Evolutionary conservation across 2,888 invertebrate species (phyloP).

Genomic region (Agrochola macilenta): DNA sequence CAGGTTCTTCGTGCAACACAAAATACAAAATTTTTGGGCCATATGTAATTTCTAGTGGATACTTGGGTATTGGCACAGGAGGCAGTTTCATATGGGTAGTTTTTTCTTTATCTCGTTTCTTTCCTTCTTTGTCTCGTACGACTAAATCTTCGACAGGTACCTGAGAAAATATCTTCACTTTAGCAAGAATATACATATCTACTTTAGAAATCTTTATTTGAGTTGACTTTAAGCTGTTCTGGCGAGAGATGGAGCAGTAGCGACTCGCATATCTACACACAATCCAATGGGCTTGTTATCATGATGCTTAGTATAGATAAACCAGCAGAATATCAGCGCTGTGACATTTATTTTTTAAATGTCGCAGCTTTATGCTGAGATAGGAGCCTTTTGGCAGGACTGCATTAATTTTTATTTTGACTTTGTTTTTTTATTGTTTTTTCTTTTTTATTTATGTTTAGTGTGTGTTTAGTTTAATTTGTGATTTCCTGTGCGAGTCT

Average conservation of each 20-base stretch:
- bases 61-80: constrained; percentile 63
- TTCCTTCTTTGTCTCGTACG: not conserved
- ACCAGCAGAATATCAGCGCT: too few relatives aligned
- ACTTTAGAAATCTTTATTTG: not conserved
- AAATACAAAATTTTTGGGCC: constrained; percentile 70
- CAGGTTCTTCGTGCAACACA: constrained; percentile 66
- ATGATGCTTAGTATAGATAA: not conserved
- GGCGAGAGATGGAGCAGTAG: not conserved
- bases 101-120: not conserved
- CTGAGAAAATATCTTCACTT: constrained; percentile 11
- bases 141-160: constrained; percentile 17
- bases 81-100: constrained; percentile 15
- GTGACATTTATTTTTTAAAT: too few relatives aligned
- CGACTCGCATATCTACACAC: not conserved
- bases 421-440: too few relatives aligned
- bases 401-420: too few relatives aligned
- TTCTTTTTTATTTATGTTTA: too few relatives aligned
- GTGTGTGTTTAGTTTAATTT: too few relatives aligned
- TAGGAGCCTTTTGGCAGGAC: too few relatives aligned
- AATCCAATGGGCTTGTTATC: not conserved
- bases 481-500: too few relatives aligned
- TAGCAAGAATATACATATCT: too few relatives aligned
- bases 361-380: too few relatives aligned
- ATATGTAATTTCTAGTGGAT: constrained; percentile 71
- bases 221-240: not conserved